Conservation (phyloP, 2,113 vertebrate genomes). For the Orthonyx spaldingii region DNA sequence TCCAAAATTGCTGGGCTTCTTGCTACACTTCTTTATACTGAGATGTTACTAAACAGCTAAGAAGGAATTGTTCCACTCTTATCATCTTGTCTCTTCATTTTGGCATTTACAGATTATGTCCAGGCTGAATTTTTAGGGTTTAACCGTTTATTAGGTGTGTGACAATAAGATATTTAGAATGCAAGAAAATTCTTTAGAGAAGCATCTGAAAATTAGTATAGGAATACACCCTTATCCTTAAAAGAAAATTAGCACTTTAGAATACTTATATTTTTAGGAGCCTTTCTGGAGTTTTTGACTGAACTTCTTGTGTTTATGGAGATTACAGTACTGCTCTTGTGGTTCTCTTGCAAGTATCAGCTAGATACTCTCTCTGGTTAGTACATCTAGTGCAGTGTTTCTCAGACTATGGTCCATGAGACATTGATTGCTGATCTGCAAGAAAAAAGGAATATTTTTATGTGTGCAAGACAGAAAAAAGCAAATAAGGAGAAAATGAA, state of each 20-base stretch:
- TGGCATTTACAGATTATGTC: background rate
- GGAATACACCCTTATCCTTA: background rate
- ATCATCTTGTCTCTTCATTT: background rate
- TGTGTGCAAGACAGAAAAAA: background rate
- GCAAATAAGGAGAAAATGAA: background rate
- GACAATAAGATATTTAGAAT: background rate
- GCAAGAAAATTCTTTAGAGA: background rate
- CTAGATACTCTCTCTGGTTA: background rate
- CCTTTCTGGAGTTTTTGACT: background rate
- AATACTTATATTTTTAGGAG: background rate
- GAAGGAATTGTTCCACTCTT: background rate
- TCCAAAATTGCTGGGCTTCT: background rate
- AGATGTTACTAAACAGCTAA: background rate
- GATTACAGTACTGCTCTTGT: background rate
- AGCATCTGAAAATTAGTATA: background rate
- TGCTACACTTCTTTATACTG: background rate
- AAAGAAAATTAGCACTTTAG: background rate
- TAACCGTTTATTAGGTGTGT: background rate
- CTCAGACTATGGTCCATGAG: background rate
- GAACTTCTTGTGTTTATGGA: background rate
- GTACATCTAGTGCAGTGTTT: background rate
- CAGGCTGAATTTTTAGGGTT: background rate
- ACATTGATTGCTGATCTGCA: background rate
- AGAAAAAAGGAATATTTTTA: background rate
- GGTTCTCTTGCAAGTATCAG: background rate